Evolutionary conservation across 2,113 vertebrate genomes (phyloP).

Genomic region (Lepidothrix coronata): DNA sequence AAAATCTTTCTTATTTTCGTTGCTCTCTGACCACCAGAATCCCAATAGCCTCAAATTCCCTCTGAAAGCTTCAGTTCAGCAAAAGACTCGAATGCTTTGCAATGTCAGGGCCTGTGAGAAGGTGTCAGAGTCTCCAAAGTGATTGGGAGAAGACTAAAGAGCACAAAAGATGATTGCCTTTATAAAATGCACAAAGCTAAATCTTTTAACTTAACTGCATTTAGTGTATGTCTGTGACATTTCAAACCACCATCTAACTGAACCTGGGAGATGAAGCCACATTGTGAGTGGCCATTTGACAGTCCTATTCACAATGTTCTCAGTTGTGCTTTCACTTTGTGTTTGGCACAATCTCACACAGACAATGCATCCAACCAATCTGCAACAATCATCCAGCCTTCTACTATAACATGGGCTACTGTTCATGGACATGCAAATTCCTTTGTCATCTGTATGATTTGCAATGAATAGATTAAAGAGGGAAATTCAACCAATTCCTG

Average conservation of each 20-base stretch:
- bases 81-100: background rate
- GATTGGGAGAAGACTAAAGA: background rate
- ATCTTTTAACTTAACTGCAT: slow-evolving; percentile 50
- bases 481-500: slow-evolving; percentile 31
- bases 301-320: background rate
- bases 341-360: slow-evolving; percentile 52
- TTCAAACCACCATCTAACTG: slow-evolving; percentile 24
- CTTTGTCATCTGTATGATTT: slow-evolving; percentile 20
- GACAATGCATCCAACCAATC: slow-evolving; percentile 49
- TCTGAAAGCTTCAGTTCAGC: background rate
- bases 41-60: background rate
- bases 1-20: background rate
- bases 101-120: background rate
- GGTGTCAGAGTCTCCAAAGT: background rate
- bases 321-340: slow-evolving; percentile 35
- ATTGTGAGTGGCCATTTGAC: background rate
- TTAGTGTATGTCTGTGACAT: slow-evolving; percentile 30
- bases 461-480: slow-evolving; percentile 28
- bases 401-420: background rate
- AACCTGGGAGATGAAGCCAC: slow-evolving; percentile 1
- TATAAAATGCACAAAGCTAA: slow-evolving; percentile 14
- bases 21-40: background rate
- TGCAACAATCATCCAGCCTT: background rate
- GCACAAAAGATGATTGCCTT: background rate
- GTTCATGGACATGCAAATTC: slow-evolving; percentile 40